Evolutionary conservation across 2,888 invertebrate species (phyloP).

Genomic region (Allacma fusca): DNA sequence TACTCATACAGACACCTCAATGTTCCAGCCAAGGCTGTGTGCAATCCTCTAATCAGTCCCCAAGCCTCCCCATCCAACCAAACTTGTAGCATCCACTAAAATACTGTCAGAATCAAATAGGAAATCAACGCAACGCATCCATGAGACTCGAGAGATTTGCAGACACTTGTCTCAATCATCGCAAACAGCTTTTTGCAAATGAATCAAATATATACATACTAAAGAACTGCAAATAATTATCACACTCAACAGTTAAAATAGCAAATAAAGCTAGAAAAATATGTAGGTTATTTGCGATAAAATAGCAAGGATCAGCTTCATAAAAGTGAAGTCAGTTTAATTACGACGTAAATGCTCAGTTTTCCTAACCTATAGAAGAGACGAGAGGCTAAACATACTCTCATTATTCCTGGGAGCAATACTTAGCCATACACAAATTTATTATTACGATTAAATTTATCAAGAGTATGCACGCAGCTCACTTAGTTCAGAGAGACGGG

Average conservation of each 20-base stretch:
- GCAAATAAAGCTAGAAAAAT: constrained; percentile 32
- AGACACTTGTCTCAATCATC: constrained; percentile 32
- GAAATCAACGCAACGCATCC: not conserved
- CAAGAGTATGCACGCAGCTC: not conserved
- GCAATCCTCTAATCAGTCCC: constrained; percentile 1
- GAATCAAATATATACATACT: not conserved
- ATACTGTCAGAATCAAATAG: not conserved
- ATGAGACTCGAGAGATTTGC: not conserved
- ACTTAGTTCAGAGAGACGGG: too few relatives aligned
- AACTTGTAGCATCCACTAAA: not conserved
- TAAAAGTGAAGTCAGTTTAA: not conserved
- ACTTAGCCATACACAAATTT: not conserved
- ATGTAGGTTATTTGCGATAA: constrained; percentile 41
- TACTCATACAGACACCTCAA: constrained; percentile 21
- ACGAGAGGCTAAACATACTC: too few relatives aligned
- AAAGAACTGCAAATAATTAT: constrained; percentile 30
- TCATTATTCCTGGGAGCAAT: too few relatives aligned
- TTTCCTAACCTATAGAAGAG: not conserved
- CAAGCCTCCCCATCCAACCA: too few relatives aligned
- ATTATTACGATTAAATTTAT: not conserved
- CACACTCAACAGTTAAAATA: constrained; percentile 30
- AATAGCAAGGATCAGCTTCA: constrained; percentile 36
- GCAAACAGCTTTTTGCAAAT: not conserved
- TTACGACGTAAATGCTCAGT: constrained; percentile 10
- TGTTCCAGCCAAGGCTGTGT: constrained; percentile 16